phyloP scores from a whole-genome alignment of 2,888 invertebrate species.

The Congeria kusceri region DNA sequence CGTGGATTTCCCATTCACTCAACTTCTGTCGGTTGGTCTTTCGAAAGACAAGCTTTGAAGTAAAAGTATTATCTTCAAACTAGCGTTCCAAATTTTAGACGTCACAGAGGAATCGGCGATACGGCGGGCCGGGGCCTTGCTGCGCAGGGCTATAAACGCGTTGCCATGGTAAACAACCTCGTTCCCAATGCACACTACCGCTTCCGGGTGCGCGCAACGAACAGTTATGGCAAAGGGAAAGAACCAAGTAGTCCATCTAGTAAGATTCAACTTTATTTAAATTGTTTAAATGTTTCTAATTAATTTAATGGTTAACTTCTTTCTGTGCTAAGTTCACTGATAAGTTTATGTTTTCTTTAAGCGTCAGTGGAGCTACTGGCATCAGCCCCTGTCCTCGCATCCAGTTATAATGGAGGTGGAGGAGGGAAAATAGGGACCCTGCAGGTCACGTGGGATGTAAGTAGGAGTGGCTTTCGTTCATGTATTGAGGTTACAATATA shows the following conservation, averaged over 20 bases:
- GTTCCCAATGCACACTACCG: slow-evolving; percentile 48
- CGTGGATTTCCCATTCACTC: too few species aligned
- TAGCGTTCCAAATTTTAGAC: not conserved
- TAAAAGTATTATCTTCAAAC: too few species aligned
- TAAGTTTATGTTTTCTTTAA: not conserved
- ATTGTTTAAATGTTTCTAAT: too few species aligned
- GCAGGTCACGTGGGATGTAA: slow-evolving; percentile 92
- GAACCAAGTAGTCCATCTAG: slow-evolving; percentile 42
- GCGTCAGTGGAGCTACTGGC: slow-evolving; percentile 30
- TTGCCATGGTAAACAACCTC: slow-evolving; percentile 10
- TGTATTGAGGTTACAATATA: too few species aligned
- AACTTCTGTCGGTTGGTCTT: too few species aligned
- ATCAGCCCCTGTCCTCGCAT: slow-evolving; percentile 87
- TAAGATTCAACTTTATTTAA: slow-evolving; percentile 8
- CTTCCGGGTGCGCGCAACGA: slow-evolving; percentile 52
- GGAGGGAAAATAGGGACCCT: slow-evolving; percentile 97
- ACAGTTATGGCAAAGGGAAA: slow-evolving; percentile 35
- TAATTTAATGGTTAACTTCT: too few species aligned
- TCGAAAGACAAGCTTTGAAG: too few species aligned
- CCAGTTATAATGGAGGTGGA: slow-evolving; percentile 91
- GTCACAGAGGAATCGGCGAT: not conserved
- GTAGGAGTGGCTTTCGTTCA: too few species aligned
- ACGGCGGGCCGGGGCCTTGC: slow-evolving; percentile 6
- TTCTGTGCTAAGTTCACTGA: too few species aligned
- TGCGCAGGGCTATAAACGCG: slow-evolving; percentile 34